phyloP scores from a whole-genome alignment of 1,140 invertebrate species.

The Scaptodrosophila lebanonensis region DNA sequence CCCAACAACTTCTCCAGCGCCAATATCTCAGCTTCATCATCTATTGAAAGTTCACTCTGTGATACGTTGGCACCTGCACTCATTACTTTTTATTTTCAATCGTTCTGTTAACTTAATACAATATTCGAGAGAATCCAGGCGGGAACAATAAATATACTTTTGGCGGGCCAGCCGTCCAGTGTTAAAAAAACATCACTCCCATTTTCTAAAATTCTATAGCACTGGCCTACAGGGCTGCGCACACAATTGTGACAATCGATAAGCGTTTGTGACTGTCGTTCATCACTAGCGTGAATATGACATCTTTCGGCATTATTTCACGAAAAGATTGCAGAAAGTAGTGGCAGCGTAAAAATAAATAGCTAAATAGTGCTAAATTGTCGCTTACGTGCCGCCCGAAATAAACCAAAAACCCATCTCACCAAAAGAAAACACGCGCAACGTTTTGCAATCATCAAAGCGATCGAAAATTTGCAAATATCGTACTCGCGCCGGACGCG shows the following conservation, averaged over 20 bases:
- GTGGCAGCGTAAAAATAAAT: conserved; percentile 27
- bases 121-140: background rate
- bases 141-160: conserved; percentile 40
- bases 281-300: conserved; percentile 54
- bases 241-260: no score
- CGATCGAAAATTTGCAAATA: conserved; percentile 27
- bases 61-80: conserved; percentile 38
- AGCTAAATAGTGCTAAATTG: conserved; percentile 26
- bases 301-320: conserved; percentile 70
- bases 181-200: conserved; percentile 1
- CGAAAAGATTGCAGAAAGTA: conserved; percentile 51
- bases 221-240: no score
- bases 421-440: conserved; percentile 6
- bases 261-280: conserved; percentile 8
- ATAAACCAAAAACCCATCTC: conserved; percentile 12
- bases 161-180: no score
- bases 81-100: conserved; percentile 21
- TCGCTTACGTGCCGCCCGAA: conserved; percentile 9
- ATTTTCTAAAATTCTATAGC: no score
- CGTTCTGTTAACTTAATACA: no score
- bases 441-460: conserved; percentile 9
- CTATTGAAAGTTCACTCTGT: conserved; percentile 45
- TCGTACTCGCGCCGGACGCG: conserved; percentile 36
- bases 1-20: conserved; percentile 59
- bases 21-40: conserved; percentile 61